Base-by-base conservation (phyloP, 2,113 vertebrate species). In the Otis tarda region DNA sequence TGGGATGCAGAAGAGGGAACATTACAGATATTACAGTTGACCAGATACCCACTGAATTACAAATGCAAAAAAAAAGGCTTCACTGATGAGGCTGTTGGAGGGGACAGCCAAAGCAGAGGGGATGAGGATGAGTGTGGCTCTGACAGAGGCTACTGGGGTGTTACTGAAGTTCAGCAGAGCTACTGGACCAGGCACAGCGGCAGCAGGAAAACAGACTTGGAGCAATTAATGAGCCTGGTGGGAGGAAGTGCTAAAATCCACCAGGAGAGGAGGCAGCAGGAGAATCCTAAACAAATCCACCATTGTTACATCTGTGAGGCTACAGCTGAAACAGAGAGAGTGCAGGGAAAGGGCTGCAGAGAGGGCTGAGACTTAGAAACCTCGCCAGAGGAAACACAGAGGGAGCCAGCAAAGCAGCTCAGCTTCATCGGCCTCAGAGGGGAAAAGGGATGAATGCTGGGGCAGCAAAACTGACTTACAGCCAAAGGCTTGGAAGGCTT, bases 211-310 rank as follows among this genome's bases (percentile, higher is more conserved):
- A 69, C 59, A 93, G 80, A 49, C 24, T 35, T 23, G 47, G 64
- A 65, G 64, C 77, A 91, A 78, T 90, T 91, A 91, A 77, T 77
- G 60, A 83, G 59, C 50, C 28, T 30, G 69, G 68, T 56, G n/a
- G 81, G 81, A 84, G 65, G 81, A 87, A 78, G 65, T 68, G 79
- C 57, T 90, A 76, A 93, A 95, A 91, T 76, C 74, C 82, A 59
- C 65, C 39, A 45, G 64, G 39, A 84, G 65, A 56, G 35, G 61
- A 96, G 90, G 74, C 92, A 93, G 84, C 81, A 84, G 84, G 27
- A 93, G 77, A 91, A 89, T 82, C 74, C 78, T 78, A 39, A 96
- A 69, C 53, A 87, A 90, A 89, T 28, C 55, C 92, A 50, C 52
- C 22, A 14, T 11, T 41, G 69, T 70, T 64, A 27, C 53, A 60